These are phyloP conservation scores for Myrmecobius fasciatus DNA, from an alignment of 2,113 vertebrate species.

Conservation along the genomic window DNA sequence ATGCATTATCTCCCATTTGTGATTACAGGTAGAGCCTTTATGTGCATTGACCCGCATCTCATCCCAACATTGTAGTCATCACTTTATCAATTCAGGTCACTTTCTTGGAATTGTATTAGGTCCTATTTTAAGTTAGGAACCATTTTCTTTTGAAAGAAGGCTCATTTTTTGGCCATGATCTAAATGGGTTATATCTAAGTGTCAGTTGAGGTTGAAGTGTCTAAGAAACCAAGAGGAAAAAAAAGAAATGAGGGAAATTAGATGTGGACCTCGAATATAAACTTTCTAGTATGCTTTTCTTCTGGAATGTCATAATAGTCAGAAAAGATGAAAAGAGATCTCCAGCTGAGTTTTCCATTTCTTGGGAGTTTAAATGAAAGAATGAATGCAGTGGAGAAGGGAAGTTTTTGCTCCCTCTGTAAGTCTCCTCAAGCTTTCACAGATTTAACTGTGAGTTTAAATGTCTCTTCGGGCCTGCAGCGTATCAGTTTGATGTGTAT, in stretches of 20 bases:
- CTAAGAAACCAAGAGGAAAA: neutral
- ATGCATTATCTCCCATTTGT: conserved; percentile 70
- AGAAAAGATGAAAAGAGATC: conserved; percentile 10
- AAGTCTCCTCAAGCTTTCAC: conserved; percentile 73
- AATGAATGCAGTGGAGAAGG: conserved; percentile 13
- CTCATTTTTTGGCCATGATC: conserved; percentile 54
- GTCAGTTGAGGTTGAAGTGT: neutral
- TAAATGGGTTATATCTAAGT: neutral
- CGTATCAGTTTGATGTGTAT: conserved; percentile 90
- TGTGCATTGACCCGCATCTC: conserved; percentile 73
- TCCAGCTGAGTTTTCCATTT: conserved; percentile 62
- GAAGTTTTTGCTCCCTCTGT: conserved; percentile 62
- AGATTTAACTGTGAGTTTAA: conserved; percentile 76
- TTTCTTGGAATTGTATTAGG: conserved; percentile 70
- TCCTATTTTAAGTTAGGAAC: conserved; percentile 49
- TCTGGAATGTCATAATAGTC: neutral
- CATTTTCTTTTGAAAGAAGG: conserved; percentile 68
- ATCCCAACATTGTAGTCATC: conserved; percentile 32
- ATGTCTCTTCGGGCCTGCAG: conserved; percentile 86
- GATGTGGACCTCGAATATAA: neutral
- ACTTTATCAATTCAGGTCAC: conserved; percentile 68
- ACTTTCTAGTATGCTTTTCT: neutral
- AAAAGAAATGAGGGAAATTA: too few species aligned
- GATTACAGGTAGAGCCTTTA: conserved; percentile 73
- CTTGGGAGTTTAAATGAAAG: conserved; percentile 52